Conservation (phyloP, 1,140 invertebrate genomes). For the Atta cephalotes region DNA sequence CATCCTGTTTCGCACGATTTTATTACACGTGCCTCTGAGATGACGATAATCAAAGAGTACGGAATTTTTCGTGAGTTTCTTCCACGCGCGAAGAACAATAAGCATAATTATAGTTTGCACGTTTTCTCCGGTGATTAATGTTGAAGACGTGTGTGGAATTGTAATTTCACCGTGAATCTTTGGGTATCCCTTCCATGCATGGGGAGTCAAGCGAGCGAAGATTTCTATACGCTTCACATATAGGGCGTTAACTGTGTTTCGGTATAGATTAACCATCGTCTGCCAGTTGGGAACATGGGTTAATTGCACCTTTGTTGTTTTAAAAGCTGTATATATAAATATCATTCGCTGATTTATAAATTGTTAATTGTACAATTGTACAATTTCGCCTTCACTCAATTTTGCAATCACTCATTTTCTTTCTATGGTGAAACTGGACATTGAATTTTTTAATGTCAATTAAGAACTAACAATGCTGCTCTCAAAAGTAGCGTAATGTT, state of each 20-base stretch:
- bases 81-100: slow-evolving; percentile 68
- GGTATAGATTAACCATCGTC: slow-evolving; percentile 75
- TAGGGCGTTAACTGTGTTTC: slow-evolving; percentile 83
- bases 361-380: slow-evolving; percentile 14
- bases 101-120: slow-evolving; percentile 64
- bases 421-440: background rate
- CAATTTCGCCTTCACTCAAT: background rate
- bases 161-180: slow-evolving; percentile 73
- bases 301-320: slow-evolving; percentile 46
- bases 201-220: slow-evolving; percentile 80
- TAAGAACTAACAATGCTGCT: background rate
- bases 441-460: background rate
- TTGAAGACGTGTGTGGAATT: slow-evolving; percentile 54
- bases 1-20: slow-evolving; percentile 49
- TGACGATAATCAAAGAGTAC: slow-evolving; percentile 35
- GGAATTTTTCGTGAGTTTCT: background rate
- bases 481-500: background rate
- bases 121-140: slow-evolving; percentile 81
- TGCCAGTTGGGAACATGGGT: slow-evolving; percentile 3
- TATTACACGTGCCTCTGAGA: background rate
- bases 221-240: slow-evolving; percentile 84
- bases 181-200: slow-evolving; percentile 74
- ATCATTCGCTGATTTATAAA: slow-evolving; percentile 2
- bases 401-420: background rate
- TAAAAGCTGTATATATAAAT: background rate